Base-by-base conservation (phyloP, 2,888 invertebrate genomes). In the Agriopis leucophaearia region DNA sequence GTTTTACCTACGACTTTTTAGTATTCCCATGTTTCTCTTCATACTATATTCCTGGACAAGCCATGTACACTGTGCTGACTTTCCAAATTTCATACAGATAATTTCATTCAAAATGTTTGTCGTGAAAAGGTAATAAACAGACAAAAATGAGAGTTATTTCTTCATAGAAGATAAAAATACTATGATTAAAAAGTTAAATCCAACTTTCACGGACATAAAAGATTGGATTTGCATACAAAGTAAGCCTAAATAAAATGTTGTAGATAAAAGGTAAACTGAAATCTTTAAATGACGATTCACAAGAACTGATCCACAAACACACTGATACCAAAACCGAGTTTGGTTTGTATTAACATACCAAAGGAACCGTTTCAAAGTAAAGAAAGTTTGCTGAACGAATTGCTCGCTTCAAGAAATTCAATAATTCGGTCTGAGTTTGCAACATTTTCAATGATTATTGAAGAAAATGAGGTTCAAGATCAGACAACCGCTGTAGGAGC, bases 291-390 rank as follows among this genome's bases (percentile, higher is more conserved):
- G 57, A 42, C 38, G 8, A 56, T 66, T 60, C 38, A n/a, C 42
- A 65, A 64, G 63, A 69, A 64, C 44, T 62, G 50, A 58, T 61
- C 27, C 66, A 64, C 63, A 51, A 68, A 69, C 71, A 63, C 55
- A 56, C 65, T 62, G 61, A 62, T 72, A 65, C 57, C 62, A 60
- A 69, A 66, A 64, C 65, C 69, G 59, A 52, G 69, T 48, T 55
- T 64, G 61, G 67, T 71, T 60, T 56, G 40, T 56, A 75, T 73
- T 75, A 73, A 45, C 74, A 75, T 73, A 71, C 64, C 67, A 75
- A 75, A 74, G 64, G 55, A 57, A 56, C 50, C 36, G 59, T 48
- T 71, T 69, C 57, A 54, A 62, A 64, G 63, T 50, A 52, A 66
- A 64, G 66, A 73, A 75, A 76, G 70, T 75, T 74, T 73, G 61